phyloP scores from a whole-genome alignment of 2,888 invertebrate species.

The Nebria brevicollis region DNA sequence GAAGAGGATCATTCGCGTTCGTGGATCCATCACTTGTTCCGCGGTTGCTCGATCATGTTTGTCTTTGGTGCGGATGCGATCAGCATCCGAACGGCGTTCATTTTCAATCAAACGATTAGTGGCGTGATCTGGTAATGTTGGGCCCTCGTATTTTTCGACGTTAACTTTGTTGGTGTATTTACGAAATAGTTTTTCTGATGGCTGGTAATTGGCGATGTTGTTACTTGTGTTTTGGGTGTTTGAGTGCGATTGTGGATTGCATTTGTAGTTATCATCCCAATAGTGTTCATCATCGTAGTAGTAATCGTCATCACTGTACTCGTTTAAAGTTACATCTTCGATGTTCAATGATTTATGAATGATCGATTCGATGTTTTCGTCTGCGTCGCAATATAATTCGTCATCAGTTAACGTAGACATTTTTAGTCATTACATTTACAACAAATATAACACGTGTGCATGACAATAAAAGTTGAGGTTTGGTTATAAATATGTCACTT shows the following conservation, averaged over 20 bases:
- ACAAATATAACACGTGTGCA: slow-evolving; percentile 7
- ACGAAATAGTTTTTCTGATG: slow-evolving; percentile 81
- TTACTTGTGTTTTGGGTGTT: slow-evolving; percentile 66
- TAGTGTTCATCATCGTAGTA: slow-evolving; percentile 47
- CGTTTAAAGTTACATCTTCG: slow-evolving; percentile 47
- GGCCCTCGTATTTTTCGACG: slow-evolving; percentile 81
- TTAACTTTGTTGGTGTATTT: slow-evolving; percentile 85
- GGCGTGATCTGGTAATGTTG: slow-evolving; percentile 71
- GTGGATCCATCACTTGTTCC: slow-evolving; percentile 97
- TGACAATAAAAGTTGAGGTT: neutral
- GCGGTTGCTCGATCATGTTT: slow-evolving; percentile 96
- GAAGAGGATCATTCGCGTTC: slow-evolving; percentile 94
- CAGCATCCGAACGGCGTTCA: slow-evolving; percentile 74
- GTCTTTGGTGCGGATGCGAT: slow-evolving; percentile 82
- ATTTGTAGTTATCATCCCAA: slow-evolving; percentile 46
- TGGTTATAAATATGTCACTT: slow-evolving; percentile 27
- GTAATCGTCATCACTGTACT: slow-evolving; percentile 37
- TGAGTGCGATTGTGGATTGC: slow-evolving; percentile 28
- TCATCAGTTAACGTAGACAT: slow-evolving; percentile 56
- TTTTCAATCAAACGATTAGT: slow-evolving; percentile 78
- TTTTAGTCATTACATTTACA: slow-evolving; percentile 8
- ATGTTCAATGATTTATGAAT: slow-evolving; percentile 50
- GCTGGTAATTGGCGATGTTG: slow-evolving; percentile 77
- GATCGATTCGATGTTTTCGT: slow-evolving; percentile 53
- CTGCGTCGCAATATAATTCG: slow-evolving; percentile 65